Base-by-base conservation (phyloP, 2,888 invertebrate genomes). In the Neuroscelio doddi region DNA sequence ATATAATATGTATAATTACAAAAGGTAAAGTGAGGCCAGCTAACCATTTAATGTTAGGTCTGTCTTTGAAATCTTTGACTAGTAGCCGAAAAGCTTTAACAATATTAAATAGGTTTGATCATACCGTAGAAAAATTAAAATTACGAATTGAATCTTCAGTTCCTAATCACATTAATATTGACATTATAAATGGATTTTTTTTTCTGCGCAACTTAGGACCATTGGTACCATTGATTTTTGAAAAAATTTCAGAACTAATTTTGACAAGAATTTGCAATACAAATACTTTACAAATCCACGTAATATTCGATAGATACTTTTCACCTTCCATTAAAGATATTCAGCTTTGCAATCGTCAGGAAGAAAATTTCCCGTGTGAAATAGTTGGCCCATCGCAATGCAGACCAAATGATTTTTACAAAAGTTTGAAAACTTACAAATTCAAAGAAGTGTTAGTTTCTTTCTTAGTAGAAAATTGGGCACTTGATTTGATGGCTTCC, bases 251-350 rank as follows among this genome's bases (percentile, higher is more conserved):
- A 4, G 69, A 77, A 41, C 68, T 69, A 30, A 75, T 79, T 38
- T 57, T 79, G 0, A 66, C 70, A 30, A 77, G 73, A 72, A 17
- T 76, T 26, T 76, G 75, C 61, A 36, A 59, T 34, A 58, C 62
- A 38, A 61, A 59, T 41, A 72, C 77, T 17, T 16, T 58, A 30
- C 68, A 75, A 65, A 70, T 78, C 4, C 72, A 77, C 69, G 30
- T 76, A 32, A 66, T 79, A 29, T 78, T 78, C 53, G 80, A 80
- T 58, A 68, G 74, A 7, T 79, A 80, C 62, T 39, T 64, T 5
- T 32, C 52, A n/a, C 61, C 55, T 12, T 68, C 59, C 3, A 64
- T 64, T 14, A 65, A 61, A 50, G 65, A 65, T 34, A 10, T 30
- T 5, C n/a, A 30, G 10, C 3, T 9, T 3, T 45, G 15, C 12